Evolutionary conservation across 2,113 vertebrate species (phyloP).

Genomic region (Cyanistes caeruleus): DNA sequence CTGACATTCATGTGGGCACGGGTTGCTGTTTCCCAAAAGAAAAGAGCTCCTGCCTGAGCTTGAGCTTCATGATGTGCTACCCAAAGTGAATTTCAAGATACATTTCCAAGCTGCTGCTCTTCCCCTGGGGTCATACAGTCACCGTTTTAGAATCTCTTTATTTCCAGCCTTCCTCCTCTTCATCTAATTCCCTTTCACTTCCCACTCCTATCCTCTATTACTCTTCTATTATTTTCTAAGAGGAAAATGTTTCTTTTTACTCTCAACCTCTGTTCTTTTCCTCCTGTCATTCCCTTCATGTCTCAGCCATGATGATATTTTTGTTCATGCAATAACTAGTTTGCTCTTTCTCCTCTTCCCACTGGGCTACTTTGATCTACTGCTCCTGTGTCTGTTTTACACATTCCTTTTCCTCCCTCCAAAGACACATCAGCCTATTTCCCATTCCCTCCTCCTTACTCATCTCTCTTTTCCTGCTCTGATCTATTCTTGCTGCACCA

Average conservation of each 20-base stretch:
- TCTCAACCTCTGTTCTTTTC: conserved; percentile 7
- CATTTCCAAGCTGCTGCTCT: conserved; percentile 2
- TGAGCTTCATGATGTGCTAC: neutral
- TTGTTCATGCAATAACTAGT: conserved; percentile 31
- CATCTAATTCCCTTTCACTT: conserved; percentile 42
- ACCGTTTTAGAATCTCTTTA: conserved; percentile 2
- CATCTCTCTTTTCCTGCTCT: conserved; percentile 36
- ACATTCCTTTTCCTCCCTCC: conserved; percentile 37
- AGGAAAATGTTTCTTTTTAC: conserved; percentile 29
- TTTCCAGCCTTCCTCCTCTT: conserved; percentile 37
- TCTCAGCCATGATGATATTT: conserved; percentile 28
- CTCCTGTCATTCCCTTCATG: conserved; percentile 37
- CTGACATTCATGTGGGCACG: rapidly evolving
- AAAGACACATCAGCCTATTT: conserved; percentile 38
- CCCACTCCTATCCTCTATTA: conserved; percentile 20
- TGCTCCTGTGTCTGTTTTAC: conserved; percentile 12
- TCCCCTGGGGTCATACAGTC: conserved; percentile 11
- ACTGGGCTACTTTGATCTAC: conserved; percentile 47
- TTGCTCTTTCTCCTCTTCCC: conserved; percentile 59
- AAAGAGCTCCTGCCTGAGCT: neutral
- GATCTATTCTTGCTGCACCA: conserved; percentile 38
- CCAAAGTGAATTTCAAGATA: neutral
- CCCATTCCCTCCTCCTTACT: conserved; percentile 39
- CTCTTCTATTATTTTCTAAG: conserved; percentile 7
- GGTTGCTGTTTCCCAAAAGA: neutral